Percentiles rank a stretch among this genome's conserved stretches.
Conservation (phyloP, 1,140 invertebrate genomes). For the Panagrolaimus sp. region DNA sequence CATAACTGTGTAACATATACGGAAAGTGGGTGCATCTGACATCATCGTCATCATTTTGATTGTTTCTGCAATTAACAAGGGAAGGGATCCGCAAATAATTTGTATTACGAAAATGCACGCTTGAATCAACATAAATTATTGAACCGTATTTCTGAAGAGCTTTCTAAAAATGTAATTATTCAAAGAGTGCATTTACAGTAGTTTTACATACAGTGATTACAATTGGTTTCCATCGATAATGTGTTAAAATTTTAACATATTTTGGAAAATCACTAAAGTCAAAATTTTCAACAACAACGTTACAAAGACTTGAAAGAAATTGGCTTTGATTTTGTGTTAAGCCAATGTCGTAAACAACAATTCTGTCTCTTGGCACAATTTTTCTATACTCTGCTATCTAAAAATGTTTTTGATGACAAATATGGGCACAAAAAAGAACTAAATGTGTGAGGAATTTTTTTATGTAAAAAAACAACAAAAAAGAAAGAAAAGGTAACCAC, state of each 20-base stretch:
- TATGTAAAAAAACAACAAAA: too few species aligned
- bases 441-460: background rate
- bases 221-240: background rate
- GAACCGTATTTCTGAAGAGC: background rate
- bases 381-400: conserved; percentile 1
- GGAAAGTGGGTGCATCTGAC: background rate
- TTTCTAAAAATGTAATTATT: background rate
- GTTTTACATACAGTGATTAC: background rate
- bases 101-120: conserved; percentile 8
- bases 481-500: too few species aligned
- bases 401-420: background rate
- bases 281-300: background rate
- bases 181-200: background rate
- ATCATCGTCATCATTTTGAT: background rate
- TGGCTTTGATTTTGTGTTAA: background rate
- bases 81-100: background rate
- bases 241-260: background rate
- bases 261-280: background rate
- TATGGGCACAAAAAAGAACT: background rate
- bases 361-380: background rate
- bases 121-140: conserved; percentile 8
- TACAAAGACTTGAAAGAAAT: background rate
- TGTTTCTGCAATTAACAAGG: background rate
- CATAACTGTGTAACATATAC: conserved; percentile 10
- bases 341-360: conserved; percentile 2